Evolutionary conservation across 2,113 vertebrate genomes (phyloP).

Genomic region (Puntigrus tetrazona): DNA sequence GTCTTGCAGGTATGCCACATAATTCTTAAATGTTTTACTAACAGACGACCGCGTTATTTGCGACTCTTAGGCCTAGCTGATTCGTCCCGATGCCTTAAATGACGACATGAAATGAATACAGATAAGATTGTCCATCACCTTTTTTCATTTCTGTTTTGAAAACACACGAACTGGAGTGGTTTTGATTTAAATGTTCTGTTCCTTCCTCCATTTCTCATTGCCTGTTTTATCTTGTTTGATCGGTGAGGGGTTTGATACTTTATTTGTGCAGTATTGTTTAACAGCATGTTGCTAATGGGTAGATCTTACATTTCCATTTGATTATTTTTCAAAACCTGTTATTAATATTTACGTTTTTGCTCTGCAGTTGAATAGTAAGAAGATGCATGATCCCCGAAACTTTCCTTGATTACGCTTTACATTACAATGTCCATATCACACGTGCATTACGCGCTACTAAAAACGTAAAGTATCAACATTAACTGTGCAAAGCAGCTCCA

Average conservation of each 20-base stretch:
- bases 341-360: slow-evolving; percentile 23
- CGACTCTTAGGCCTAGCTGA: slow-evolving; percentile 14
- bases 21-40: background rate
- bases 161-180: slow-evolving; percentile 16
- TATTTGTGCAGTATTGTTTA: slow-evolving; percentile 28
- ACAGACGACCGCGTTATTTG: background rate
- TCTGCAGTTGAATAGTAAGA: background rate
- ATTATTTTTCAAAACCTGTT: slow-evolving; percentile 17
- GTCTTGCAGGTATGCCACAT: slow-evolving; percentile 9
- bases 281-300: slow-evolving; percentile 43
- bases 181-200: slow-evolving; percentile 40
- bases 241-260: slow-evolving; percentile 29
- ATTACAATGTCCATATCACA: slow-evolving; percentile 4
- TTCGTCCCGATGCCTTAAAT: slow-evolving; percentile 32
- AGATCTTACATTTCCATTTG: slow-evolving; percentile 29
- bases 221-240: slow-evolving; percentile 24
- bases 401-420: background rate
- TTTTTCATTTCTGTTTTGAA: slow-evolving; percentile 29
- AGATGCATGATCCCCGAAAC: slow-evolving; percentile 18
- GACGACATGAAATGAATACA: background rate
- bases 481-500: background rate
- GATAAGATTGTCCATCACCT: slow-evolving; percentile 5
- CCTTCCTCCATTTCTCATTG: slow-evolving; percentile 14
- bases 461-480: background rate
- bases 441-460: background rate